Conservation (phyloP, 2,113 vertebrate genomes). For the Circaetus gallicus region DNA sequence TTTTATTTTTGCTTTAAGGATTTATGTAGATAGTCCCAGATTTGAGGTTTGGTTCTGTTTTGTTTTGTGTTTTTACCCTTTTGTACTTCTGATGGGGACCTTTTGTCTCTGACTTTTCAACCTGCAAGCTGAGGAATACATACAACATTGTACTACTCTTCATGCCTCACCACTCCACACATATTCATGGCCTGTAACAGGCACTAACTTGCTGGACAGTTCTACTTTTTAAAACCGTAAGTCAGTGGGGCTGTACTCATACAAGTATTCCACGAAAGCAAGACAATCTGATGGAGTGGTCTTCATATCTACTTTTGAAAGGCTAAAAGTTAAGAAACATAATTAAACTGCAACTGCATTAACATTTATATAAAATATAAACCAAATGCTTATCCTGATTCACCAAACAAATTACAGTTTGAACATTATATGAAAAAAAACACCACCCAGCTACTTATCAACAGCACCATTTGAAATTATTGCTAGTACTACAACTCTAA, state of each 20-base stretch:
- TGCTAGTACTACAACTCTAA: conserved; percentile 95
- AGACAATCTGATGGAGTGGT: conserved; percentile 71
- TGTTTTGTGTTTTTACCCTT: not conserved
- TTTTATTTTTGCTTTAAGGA: not conserved
- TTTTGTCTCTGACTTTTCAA: not conserved
- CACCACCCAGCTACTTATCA: conserved; percentile 88
- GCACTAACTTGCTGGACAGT: conserved; percentile 38
- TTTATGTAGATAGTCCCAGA: not conserved
- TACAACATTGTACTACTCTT: not conserved
- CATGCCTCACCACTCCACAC: not conserved
- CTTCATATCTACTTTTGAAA: conserved; percentile 72
- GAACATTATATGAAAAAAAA: conserved; percentile 80
- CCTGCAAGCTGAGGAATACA: not conserved
- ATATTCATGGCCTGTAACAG: not conserved
- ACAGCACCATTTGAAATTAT: conserved; percentile 93
- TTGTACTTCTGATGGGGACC: not conserved
- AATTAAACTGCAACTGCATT: conserved; percentile 90
- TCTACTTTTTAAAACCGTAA: conserved; percentile 41
- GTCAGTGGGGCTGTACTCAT: not conserved
- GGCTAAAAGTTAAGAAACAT: conserved; percentile 90
- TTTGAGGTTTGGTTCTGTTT: not conserved
- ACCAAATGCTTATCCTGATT: conserved; percentile 97
- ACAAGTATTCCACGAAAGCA: conserved; percentile 57
- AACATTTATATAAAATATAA: conserved; percentile 96
- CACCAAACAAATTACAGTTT: conserved; percentile 98